These are phyloP conservation scores for Cylas formicarius DNA, from an alignment of 1,140 invertebrate genomes.

Conservation along the genomic window DNA sequence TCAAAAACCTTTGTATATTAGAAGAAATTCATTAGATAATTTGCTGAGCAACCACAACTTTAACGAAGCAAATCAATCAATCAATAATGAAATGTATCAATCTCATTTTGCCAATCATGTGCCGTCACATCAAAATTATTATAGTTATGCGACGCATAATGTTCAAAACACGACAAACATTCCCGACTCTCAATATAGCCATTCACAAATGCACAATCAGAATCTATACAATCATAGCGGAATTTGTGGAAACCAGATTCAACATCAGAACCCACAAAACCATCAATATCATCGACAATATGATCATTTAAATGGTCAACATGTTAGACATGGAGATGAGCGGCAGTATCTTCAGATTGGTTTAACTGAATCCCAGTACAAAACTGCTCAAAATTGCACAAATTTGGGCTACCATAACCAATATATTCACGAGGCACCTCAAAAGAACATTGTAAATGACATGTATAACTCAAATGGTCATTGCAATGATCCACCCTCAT, in stretches of 20 bases:
- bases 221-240: too few relatives aligned
- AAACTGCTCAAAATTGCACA: not conserved
- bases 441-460: constrained; percentile 3
- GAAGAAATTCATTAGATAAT: constrained; percentile 30
- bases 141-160: constrained; percentile 10
- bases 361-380: not conserved
- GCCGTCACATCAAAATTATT: constrained; percentile 7
- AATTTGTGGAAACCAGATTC: too few relatives aligned
- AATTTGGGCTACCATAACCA: not conserved
- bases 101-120: not conserved
- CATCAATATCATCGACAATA: not conserved
- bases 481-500: not conserved
- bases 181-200: too few relatives aligned
- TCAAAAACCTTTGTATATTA: constrained; percentile 20
- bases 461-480: not conserved
- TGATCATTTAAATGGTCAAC: not conserved
- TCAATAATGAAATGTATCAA: not conserved
- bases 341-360: not conserved
- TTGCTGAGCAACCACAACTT: constrained; percentile 12
- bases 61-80: not conserved
- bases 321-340: not conserved
- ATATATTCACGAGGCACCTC: not conserved
- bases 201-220: too few relatives aligned
- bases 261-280: not conserved
- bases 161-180: too few relatives aligned